Base-by-base conservation (phyloP, 2,888 invertebrate genomes). In the Ennomos quercinarius region DNA sequence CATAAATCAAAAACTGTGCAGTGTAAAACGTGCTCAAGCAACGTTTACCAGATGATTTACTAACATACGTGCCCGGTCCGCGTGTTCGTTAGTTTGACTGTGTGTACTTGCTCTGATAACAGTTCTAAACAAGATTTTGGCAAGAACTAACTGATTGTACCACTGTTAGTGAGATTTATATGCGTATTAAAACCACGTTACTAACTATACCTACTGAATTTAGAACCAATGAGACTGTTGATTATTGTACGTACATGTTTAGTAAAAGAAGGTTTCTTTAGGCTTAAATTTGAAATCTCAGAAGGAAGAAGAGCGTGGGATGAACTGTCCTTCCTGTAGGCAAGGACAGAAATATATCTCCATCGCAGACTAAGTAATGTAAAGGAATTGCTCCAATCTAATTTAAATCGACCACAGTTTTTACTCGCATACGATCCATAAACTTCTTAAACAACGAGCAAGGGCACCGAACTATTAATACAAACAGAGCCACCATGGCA, bases 11-110 rank as follows among this genome's bases (percentile, higher is more conserved):
- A 63, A 68, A 68, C 61, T 64, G 66, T 51, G 57, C 62, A 44
- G 59, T 44, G 61, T 46, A 66, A 68, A 57, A 66, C 68, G 68
- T 64, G 68, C 64, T 53, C 57, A 6, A 42, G 47, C 47, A 13
- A 50, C 46, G 62, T 48, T 61, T 66, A 61, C 57, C 59, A 61
- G 61, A 52, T 72, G 69, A 72, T 72, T 72, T 69, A 70, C 63
- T 64, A 59, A 63, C 66, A 64, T 63, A 69, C 69, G 68, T 70
- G 68, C 66, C n/a, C 40, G 56, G 46, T 40, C 52, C 47, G 54
- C 46, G 13, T 51, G 64, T 66, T 64, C 58, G 60, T 61, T 62
- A 63, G 60, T 56, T 61, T 51, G 60, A 51, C 55, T 56, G 45
- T 59, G 56, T 62, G 62, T 63, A 55, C 52, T 45, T 10, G 11